Base-by-base conservation (phyloP, 1,140 invertebrate species). In the Gonioctena quinquepunctata region DNA sequence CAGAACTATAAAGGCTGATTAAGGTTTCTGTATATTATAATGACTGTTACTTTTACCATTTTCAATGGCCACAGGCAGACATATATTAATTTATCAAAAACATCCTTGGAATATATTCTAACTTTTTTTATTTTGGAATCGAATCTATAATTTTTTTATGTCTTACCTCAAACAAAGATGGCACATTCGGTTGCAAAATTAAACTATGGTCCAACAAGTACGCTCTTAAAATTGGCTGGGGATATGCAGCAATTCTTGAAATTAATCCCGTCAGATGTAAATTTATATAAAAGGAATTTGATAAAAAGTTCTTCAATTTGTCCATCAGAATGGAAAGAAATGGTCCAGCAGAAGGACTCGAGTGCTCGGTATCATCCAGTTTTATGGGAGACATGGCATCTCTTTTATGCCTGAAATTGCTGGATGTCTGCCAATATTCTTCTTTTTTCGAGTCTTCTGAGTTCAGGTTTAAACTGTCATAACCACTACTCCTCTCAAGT, bases 191-290 rank as follows among this genome's bases (percentile, higher is more conserved):
- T 80, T 96, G 94, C 76, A 96, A 90, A 61, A 95, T 91, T 61
- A 96, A 89, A 66, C 91, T 92, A 69, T 94, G 90, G 80, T 95
- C 95, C 8, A 98, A 86, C 25, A 99, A 84, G 81, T 97, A 91
- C 0, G 95, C 94, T 57, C 93, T 89, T 6, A 98, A 84, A 16
- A 98, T 83, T 2, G 95, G 93, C 71, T 97, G 93, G 0, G 96
- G 93, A 83, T 96, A 96, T 49, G 92, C 89, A 2, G 94, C 92
- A 33, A 99, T 85, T 66, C 94, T 89, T 42, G 94, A 92, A 16
- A 99, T 88, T 6, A 98, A 85, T 0, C 93, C 93, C 3, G 95
- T 97, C 49, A 98, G 85, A 79, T 96, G 91, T 60, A 98, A 88
- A 86, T 97, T 98, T 1, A 94, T 89, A 72, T 93, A 91, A 65